Evolutionary conservation across 2,888 invertebrate species (phyloP), one percentile per base, ranked within the genome.

Genomic region (Lasioglossum vierecki): DNA sequence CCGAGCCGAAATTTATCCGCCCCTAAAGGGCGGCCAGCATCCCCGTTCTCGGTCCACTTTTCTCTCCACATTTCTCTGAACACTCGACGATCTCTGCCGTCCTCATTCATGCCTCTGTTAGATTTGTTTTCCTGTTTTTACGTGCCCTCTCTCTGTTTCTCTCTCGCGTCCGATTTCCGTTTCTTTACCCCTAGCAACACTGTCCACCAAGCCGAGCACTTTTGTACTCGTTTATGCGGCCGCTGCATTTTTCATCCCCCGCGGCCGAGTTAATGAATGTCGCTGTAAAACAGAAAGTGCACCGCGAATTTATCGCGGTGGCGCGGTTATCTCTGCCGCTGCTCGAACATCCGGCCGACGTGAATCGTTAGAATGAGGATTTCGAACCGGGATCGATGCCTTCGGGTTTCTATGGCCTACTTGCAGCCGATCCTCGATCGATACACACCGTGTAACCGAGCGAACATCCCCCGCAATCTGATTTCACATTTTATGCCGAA

Each of bases 211-310:
- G 41, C 71, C n/a, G 57, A 57, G 78, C 71, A 63, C 76, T 70
- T 85, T 80, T 74, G 60, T 60, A 44, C 76, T 26, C 81, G 85
- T 79, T 81, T 79, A 79, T 22, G 49, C 60, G 78, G 68, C 68
- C 76, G 46, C 73, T 76, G 79, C 76, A 79, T 85, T 86, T 85
- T 79, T 81, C 81, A 81, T 86, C 76, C 82, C 76, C 41, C 60
- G 44, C 63, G 46, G 13, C 15, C 68, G 57, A 71, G 74, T 87
- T 87, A 87, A 83, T 77, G 81, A 83, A 83, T 68, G 81, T 71
- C 82, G 60, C 79, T 44, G 70, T 79, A 79, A 87, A 87, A 81
- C 77, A 70, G 71, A 83, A 83, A 87, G 66, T 77, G 81, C 71
- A n/a, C 44, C 44, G 53, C 66, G 79, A 87, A 79, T 87, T 87